Evolutionary conservation across 2,888 invertebrate genomes (phyloP), one percentile per base, ranked within the genome.

Genomic region (Zele albiditarsus): DNA sequence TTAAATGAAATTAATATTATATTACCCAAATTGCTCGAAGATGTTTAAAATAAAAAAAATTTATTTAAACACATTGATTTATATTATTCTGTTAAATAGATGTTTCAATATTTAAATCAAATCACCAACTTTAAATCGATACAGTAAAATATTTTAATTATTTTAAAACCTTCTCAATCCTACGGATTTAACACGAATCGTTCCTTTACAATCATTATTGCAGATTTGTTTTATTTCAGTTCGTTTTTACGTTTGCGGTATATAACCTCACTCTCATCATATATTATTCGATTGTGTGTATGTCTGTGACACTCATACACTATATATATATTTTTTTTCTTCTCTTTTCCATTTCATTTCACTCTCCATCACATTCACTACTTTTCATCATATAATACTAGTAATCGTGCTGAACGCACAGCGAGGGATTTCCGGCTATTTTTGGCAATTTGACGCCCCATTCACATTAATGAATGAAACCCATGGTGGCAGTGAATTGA

Each of bases 361-460:
- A 14, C 14, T 60, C 20, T 27, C 20, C 20, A 27, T 31, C n/a
- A 63, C 20, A 63, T 33, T 38, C 38, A 31, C 20, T 28, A 63
- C 16, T 63, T 38, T 38, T 38, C 63, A 62, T n/a, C 57, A 28
- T 8, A 71, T 42, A 16, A n/a, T 31, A 63, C 31, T 6, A n/a
- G 62, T 60, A 58, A 62, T 62, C 42, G 62, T 8, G 2, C 6
- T 16, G 20, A 63, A 71, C 62, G 70, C 12, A 33, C 0, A 3
- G 14, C 63, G 38, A 67, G 70, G 71, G 62, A 75, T 81, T 83
- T 84, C 83, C 83, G 82, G 82, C 79, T 82, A 84, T 84, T 85
- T 84, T 85, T 84, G 82, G 80, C 83, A 85, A 85, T 85, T 84
- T 84, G 81, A 72, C 67, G 71, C 71, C 82, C 82, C 78, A 82